phyloP scores from a whole-genome alignment of 2,113 vertebrate species.

The Nicator chloris region DNA sequence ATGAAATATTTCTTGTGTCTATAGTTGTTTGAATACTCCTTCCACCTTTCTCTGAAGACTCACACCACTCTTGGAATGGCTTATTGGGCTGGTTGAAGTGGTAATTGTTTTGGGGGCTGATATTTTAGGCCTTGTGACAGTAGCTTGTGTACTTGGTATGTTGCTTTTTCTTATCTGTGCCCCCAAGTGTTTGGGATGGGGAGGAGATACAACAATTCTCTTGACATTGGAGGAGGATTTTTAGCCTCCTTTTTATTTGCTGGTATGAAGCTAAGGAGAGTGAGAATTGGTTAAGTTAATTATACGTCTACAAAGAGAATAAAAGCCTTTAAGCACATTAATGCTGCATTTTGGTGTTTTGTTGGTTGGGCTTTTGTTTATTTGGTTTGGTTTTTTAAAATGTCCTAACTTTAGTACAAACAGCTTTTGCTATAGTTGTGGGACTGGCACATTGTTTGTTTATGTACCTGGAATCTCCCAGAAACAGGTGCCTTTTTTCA shows the following conservation, averaged over 20 bases:
- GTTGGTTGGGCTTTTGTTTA: neutral
- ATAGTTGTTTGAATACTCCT: neutral
- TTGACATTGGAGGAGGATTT: neutral
- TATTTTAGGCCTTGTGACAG: neutral
- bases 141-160: neutral
- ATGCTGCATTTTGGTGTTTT: neutral
- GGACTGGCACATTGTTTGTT: neutral
- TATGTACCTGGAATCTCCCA: neutral
- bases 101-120: neutral
- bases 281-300: neutral
- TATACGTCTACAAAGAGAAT: neutral
- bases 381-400: neutral
- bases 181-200: neutral
- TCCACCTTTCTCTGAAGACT: neutral
- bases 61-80: neutral
- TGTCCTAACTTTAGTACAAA: neutral
- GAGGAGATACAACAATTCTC: neutral
- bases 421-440: neutral
- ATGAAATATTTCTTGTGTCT: neutral
- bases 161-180: neutral
- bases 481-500: neutral
- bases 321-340: neutral
- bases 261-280: neutral
- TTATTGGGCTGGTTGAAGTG: neutral
- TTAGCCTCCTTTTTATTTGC: neutral